Percentiles rank a stretch among this genome's conserved stretches.
These are phyloP conservation scores for Ypsolopha scabrella DNA, from an alignment of 2,888 invertebrate genomes.

Conservation along the genomic window DNA sequence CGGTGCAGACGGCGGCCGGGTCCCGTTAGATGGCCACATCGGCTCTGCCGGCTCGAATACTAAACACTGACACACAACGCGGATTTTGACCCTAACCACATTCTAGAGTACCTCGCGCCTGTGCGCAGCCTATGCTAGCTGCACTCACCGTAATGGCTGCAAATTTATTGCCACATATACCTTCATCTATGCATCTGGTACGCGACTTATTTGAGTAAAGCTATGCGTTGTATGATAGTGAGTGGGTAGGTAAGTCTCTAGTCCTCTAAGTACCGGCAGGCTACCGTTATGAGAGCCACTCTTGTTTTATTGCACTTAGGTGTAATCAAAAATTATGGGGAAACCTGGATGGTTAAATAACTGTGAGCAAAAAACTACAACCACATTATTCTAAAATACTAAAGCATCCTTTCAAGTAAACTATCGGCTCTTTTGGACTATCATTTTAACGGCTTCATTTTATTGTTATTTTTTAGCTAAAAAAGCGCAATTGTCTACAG, in stretches of 20 bases:
- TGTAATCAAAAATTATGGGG: too few species aligned
- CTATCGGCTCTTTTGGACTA: slow-evolving; percentile 1
- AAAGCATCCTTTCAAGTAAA: slow-evolving; percentile 19
- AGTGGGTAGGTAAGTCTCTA: too few species aligned
- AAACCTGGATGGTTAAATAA: too few species aligned
- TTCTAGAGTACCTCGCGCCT: slow-evolving; percentile 55
- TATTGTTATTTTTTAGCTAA: slow-evolving; percentile 11
- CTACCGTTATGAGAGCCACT: too few species aligned
- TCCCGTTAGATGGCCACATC: slow-evolving; percentile 56
- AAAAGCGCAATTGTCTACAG: slow-evolving; percentile 14
- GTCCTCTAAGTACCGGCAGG: too few species aligned
- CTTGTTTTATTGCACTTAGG: too few species aligned
- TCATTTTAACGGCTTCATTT: slow-evolving; percentile 9
- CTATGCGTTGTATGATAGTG: too few species aligned
- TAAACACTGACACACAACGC: slow-evolving; percentile 69
- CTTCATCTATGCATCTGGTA: too few species aligned
- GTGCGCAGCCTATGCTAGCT: neutral
- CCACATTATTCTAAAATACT: neutral
- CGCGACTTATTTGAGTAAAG: too few species aligned
- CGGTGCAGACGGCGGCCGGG: slow-evolving; percentile 45
- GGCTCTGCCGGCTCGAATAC: slow-evolving; percentile 52
- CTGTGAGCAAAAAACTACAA: neutral
- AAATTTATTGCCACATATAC: neutral
- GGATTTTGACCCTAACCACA: slow-evolving; percentile 68
- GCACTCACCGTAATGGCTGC: neutral